Percentiles rank a stretch among this genome's conserved stretches.
Evolutionary conservation across 2,797 vertebrate species (phyloP).

Genomic region (Silurus lanzhouensis): DNA sequence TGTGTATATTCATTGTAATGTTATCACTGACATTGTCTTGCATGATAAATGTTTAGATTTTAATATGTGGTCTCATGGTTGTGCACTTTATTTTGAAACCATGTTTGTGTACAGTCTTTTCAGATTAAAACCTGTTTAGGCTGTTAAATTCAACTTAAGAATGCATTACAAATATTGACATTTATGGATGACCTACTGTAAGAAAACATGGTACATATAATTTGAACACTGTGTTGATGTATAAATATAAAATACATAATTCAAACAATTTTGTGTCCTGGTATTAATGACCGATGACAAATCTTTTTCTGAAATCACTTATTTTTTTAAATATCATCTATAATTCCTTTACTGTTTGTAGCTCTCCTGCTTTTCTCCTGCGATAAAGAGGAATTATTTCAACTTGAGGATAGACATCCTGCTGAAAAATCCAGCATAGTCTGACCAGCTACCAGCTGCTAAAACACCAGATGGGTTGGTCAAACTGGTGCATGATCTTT

Average conservation of each 20-base stretch:
- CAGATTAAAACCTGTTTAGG: slow-evolving; percentile 8
- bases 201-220: slow-evolving; percentile 9
- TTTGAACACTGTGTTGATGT: slow-evolving; percentile 9
- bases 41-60: slow-evolving; percentile 50
- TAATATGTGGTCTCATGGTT: slow-evolving; percentile 20
- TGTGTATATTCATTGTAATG: slow-evolving; percentile 43
- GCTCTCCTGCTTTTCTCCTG: neutral
- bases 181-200: slow-evolving; percentile 9
- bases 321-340: neutral
- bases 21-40: slow-evolving; percentile 46
- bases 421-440: slow-evolving; percentile 1
- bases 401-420: neutral
- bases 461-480: neutral
- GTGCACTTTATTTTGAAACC: slow-evolving; percentile 37
- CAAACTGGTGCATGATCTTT: neutral
- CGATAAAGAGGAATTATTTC: neutral
- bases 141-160: neutral
- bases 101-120: neutral
- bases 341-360: neutral
- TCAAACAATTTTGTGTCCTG: neutral
- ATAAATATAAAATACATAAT: slow-evolving; percentile 4
- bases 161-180: slow-evolving; percentile 2
- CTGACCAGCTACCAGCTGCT: neutral
- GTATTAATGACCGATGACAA: neutral
- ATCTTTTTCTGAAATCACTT: neutral